These are phyloP conservation scores for Diplazon laetatorius DNA, from an alignment of 2,888 invertebrate genomes.

Conservation along the genomic window DNA sequence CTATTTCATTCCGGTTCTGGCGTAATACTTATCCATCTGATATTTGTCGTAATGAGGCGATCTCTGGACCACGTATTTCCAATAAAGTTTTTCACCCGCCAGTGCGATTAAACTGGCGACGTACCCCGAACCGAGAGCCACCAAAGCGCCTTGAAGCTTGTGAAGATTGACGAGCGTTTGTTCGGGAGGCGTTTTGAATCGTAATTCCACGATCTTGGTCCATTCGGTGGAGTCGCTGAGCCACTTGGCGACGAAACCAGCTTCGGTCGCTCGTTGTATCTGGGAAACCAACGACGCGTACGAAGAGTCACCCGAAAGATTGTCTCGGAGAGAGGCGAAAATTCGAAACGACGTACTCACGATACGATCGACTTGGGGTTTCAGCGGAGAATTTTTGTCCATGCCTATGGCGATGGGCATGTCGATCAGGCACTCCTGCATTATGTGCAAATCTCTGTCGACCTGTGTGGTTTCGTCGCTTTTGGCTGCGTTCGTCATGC, in stretches of 20 bases:
- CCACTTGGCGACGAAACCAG: constrained; percentile 91
- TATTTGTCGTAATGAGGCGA: constrained; percentile 90
- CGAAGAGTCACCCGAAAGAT: too few relatives aligned
- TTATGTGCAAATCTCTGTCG: constrained; percentile 88
- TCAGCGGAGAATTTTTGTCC: constrained; percentile 91
- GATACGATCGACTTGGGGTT: constrained; percentile 87
- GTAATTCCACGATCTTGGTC: constrained; percentile 84
- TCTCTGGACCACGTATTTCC: constrained; percentile 86
- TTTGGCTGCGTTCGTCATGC: constrained; percentile 71
- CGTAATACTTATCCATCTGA: constrained; percentile 84
- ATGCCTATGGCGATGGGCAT: constrained; percentile 92
- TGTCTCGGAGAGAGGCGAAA: too few relatives aligned
- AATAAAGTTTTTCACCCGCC: constrained; percentile 87
- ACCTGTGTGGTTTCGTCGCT: constrained; percentile 58
- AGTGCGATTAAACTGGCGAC: constrained; percentile 85
- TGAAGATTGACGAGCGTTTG: constrained; percentile 91
- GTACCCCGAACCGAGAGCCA: constrained; percentile 89
- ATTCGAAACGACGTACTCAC: constrained; percentile 75
- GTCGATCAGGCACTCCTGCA: constrained; percentile 91
- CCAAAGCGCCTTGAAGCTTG: constrained; percentile 90
- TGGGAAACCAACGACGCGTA: too few relatives aligned
- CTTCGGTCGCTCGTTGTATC: constrained; percentile 88
- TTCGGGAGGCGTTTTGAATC: constrained; percentile 83
- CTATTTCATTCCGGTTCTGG: constrained; percentile 43
- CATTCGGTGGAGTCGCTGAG: constrained; percentile 88